Evolutionary conservation across 2,888 invertebrate genomes (phyloP).

Genomic region (Drosophila differens): DNA sequence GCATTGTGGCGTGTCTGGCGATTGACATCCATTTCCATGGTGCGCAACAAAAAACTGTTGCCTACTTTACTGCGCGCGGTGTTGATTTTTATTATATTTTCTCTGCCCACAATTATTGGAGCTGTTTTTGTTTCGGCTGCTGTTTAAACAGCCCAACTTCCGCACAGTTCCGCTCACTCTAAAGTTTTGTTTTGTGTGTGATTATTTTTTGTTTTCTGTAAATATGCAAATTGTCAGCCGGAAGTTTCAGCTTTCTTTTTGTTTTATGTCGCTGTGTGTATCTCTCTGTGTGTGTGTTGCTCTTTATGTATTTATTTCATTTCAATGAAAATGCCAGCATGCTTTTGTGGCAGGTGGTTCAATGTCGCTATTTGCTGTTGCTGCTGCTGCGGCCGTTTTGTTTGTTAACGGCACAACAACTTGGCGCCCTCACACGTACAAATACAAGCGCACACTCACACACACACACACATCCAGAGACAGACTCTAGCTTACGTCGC

Average conservation of each 20-base stretch:
- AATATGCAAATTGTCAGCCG: constrained; percentile 59
- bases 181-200: constrained; percentile 11
- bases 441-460: constrained; percentile 8
- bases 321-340: constrained; percentile 40
- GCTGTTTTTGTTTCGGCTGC: constrained; percentile 19
- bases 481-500: constrained; percentile 16
- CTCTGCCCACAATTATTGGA: constrained; percentile 40
- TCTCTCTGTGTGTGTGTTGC: constrained; percentile 17
- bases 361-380: constrained; percentile 40
- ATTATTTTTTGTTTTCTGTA: neutral
- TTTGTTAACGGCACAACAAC: constrained; percentile 63
- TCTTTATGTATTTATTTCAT: constrained; percentile 21
- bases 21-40: constrained; percentile 85
- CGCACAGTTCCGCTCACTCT: constrained; percentile 40
- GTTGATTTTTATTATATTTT: constrained; percentile 39
- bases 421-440: constrained; percentile 67
- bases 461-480: constrained; percentile 4
- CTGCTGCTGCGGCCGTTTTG: constrained; percentile 12
- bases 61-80: constrained; percentile 61
- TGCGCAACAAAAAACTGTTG: constrained; percentile 63
- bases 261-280: constrained; percentile 2
- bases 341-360: constrained; percentile 50
- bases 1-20: constrained; percentile 79
- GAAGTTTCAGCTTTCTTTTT: constrained; percentile 45
- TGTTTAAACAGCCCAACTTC: constrained; percentile 45